Evolutionary conservation across 2,797 vertebrate species (phyloP).

Genomic region (Protosalanx chinensis): DNA sequence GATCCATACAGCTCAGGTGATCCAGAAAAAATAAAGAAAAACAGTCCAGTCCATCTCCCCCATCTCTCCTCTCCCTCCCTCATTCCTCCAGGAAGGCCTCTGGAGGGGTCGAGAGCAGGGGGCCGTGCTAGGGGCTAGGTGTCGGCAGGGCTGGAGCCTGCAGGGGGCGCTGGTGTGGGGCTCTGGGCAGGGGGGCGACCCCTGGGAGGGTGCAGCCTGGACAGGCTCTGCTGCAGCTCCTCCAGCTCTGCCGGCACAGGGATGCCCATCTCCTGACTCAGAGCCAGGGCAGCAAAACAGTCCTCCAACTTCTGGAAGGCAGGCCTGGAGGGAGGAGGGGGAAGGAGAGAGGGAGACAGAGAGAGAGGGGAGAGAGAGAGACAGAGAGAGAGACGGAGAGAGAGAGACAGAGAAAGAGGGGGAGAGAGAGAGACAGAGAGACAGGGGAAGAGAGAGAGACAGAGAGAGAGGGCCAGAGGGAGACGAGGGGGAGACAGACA

Average conservation of each 20-base stretch:
- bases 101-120: background rate
- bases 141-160: slow-evolving; percentile 55
- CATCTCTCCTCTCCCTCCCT: slow-evolving; percentile 32
- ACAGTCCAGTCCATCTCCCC: slow-evolving; percentile 23
- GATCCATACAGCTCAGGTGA: slow-evolving; percentile 54
- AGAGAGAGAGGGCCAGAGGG: no score
- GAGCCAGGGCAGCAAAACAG: slow-evolving; percentile 87
- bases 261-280: slow-evolving; percentile 91
- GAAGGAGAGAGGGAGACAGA: slow-evolving; percentile 15
- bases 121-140: slow-evolving; percentile 50
- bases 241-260: slow-evolving; percentile 91
- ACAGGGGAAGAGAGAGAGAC: no score
- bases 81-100: slow-evolving; percentile 54
- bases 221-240: slow-evolving; percentile 86
- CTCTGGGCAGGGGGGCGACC: slow-evolving; percentile 33
- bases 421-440: no score
- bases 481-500: no score
- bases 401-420: no score
- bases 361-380: no score
- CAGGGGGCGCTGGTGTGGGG: slow-evolving; percentile 61
- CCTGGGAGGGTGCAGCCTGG: slow-evolving; percentile 76
- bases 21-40: slow-evolving; percentile 51
- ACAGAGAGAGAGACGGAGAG: no score
- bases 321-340: slow-evolving; percentile 68
- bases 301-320: slow-evolving; percentile 93